Conservation (phyloP, 2,797 vertebrate species). For the Cephalopachus bancanus region DNA sequence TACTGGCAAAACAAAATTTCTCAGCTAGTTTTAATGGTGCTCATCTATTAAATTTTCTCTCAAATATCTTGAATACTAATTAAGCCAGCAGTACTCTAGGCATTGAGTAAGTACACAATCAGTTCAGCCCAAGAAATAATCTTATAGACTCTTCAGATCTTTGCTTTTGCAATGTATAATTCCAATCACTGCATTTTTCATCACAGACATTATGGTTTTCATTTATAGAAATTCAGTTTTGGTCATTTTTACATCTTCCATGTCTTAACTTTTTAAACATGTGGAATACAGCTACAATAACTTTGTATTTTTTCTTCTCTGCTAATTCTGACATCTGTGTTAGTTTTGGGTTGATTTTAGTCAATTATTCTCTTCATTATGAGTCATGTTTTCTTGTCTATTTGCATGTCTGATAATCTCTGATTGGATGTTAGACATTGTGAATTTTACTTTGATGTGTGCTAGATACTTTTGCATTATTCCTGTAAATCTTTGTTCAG, state of each 20-base stretch:
- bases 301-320: slow-evolving; percentile 32
- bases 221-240: slow-evolving; percentile 58
- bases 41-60: slow-evolving; percentile 79
- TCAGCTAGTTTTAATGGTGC: slow-evolving; percentile 78
- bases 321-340: slow-evolving; percentile 30
- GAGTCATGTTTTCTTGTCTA: background rate
- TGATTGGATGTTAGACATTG: background rate
- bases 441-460: slow-evolving; percentile 13
- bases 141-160: background rate
- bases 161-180: background rate
- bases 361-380: slow-evolving; percentile 12
- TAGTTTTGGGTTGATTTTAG: slow-evolving; percentile 6
- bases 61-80: slow-evolving; percentile 77
- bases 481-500: slow-evolving; percentile 20
- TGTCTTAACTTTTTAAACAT: slow-evolving; percentile 36
- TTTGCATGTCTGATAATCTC: slow-evolving; percentile 41
- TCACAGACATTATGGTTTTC: background rate
- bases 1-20: slow-evolving; percentile 78
- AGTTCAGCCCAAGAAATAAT: slow-evolving; percentile 47
- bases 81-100: slow-evolving; percentile 65
- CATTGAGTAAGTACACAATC: background rate
- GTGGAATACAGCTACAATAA: background rate
- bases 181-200: background rate
- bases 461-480: background rate
- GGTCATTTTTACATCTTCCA: background rate